A percentile compares a stretch with the other conserved stretches of the same genome.
These are phyloP conservation scores for Pogona vitticeps DNA, from an alignment of 2,113 vertebrate genomes.

Conservation along the genomic window DNA sequence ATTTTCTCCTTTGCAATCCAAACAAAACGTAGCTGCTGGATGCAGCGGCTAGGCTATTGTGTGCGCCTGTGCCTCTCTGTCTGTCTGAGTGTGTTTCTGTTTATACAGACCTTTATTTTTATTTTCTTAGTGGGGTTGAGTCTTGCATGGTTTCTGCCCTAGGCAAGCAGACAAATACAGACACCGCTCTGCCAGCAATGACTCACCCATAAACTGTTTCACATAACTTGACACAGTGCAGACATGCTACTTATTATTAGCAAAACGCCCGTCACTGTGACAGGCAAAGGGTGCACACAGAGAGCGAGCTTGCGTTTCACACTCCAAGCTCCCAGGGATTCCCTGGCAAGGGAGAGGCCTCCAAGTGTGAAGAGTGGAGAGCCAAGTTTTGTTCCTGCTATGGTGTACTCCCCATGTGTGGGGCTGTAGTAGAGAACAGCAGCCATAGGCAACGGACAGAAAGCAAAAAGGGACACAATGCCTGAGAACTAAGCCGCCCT, in stretches of 20 bases:
- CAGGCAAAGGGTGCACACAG: neutral
- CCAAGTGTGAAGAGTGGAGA: neutral
- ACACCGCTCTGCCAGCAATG: conserved; percentile 18
- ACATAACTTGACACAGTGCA: conserved; percentile 9
- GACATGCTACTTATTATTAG: conserved; percentile 19
- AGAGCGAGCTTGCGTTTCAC: neutral
- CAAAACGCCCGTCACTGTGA: neutral
- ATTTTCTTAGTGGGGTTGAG: neutral
- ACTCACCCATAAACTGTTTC: conserved; percentile 20
- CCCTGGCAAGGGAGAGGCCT: neutral
- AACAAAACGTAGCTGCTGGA: conserved; percentile 17
- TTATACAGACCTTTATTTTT: neutral
- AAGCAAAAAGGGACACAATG: neutral
- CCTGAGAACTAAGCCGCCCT: neutral
- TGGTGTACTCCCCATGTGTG: neutral
- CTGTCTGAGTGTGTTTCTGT: neutral
- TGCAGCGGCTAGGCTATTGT: neutral
- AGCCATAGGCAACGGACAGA: neutral
- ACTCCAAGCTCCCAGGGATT: neutral
- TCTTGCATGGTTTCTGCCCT: conserved; percentile 13
- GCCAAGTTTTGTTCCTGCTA: neutral
- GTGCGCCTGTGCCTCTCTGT: neutral
- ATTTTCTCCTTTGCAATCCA: conserved; percentile 14
- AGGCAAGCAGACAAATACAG: neutral
- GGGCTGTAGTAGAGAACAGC: neutral